Base-by-base conservation (phyloP, 2,113 vertebrate genomes). In the Tragelaphus buxtoni region DNA sequence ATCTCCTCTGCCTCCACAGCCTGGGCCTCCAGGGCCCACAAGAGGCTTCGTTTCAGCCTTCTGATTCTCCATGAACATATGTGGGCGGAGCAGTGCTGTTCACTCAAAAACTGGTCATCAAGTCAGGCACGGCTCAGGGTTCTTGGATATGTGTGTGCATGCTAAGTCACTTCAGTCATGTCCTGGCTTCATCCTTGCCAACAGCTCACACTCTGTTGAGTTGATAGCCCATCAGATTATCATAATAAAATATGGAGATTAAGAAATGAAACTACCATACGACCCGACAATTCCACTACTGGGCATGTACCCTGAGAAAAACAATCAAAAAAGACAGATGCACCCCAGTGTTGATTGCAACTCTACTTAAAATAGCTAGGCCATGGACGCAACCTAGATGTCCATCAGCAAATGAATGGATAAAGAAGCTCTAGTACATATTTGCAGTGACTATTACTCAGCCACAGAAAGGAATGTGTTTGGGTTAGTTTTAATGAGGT, bases 131-230 rank as follows among this genome's bases (percentile, higher is more conserved):
- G 42, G 35, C 77, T 5, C 45, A n/a, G 28, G 16, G 56, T 0
- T 51, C 11, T 28, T 49, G 51, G 6, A 22, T 32, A 18, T 39
- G 18, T 69, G 18, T 39, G n/a, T 65, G n/a, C 0, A 0, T 39
- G 65, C n/a, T 69, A 69, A 69, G 18, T 35, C 65, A 69, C 18
- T 39, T 39, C n/a, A 69, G n/a, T 10, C 18, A 22, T 39, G 18
- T 69, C 18, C 20, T 39, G n/a, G 65, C n/a, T 69, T 69, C 1
- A 39, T 11, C 18, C 18, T 35, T 0, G 9, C 9, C 18, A 39
- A 22, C n/a, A 51, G 35, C 20, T 3, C 32, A 20, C 5, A 5
- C 9, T 49, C 20, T 47, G 35, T 7, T 28, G n/a, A 74, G 55
- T 13, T 76, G 39, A 14, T 0, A 0, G 6, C 45, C 22, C 49